Percentiles rank a stretch among this genome's conserved stretches.
These are phyloP conservation scores for Bombus pascuorum DNA, from an alignment of 1,140 invertebrate genomes.

Conservation along the genomic window DNA sequence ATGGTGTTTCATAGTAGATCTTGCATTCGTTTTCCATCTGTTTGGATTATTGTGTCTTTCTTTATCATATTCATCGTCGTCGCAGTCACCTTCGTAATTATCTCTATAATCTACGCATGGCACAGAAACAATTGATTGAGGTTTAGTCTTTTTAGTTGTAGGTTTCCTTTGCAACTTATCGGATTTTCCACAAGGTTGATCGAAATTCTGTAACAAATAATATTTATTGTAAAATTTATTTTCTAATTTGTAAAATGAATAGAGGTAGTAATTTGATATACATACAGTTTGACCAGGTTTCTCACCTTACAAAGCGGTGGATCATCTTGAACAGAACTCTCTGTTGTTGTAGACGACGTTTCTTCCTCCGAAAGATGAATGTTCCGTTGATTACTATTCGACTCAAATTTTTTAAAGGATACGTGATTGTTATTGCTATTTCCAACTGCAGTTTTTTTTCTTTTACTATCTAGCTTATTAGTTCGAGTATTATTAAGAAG, in stretches of 20 bases:
- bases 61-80: conserved; percentile 81
- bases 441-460: conserved; percentile 62
- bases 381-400: conserved; percentile 73
- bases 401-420: conserved; percentile 76
- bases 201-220: conserved; percentile 62
- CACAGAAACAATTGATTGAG: conserved; percentile 64
- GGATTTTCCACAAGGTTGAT: conserved; percentile 74
- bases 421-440: conserved; percentile 71
- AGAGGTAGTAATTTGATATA: background rate
- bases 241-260: background rate
- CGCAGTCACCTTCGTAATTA: conserved; percentile 81
- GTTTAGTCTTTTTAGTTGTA: conserved; percentile 75
- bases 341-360: conserved; percentile 89
- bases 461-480: conserved; percentile 72
- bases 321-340: conserved; percentile 86
- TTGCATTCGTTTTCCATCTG: conserved; percentile 78
- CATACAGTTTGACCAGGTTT: background rate
- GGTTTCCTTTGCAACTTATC: conserved; percentile 79
- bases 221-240: background rate
- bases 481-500: conserved; percentile 56
- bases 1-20: conserved; percentile 72
- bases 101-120: conserved; percentile 78
- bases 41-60: conserved; percentile 78
- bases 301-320: conserved; percentile 58
- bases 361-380: conserved; percentile 85